Evolutionary conservation across 2,797 vertebrate species (phyloP).

Genomic region (Buphagus erythrorhynchus): DNA sequence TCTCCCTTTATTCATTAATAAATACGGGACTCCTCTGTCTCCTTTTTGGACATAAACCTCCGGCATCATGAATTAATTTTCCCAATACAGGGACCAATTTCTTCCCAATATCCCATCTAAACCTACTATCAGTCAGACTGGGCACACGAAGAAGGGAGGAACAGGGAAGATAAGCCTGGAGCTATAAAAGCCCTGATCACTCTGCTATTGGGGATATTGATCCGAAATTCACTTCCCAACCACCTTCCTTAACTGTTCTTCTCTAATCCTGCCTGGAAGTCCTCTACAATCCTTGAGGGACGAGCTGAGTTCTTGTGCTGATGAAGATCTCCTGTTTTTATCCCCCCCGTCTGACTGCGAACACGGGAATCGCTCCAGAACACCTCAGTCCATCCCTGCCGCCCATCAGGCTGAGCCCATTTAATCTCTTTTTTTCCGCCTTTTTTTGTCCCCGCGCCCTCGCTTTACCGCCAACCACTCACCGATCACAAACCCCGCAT

Average conservation of each 20-base stretch:
- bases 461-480: background rate
- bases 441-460: background rate
- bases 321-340: background rate
- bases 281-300: background rate
- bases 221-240: background rate
- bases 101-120: background rate
- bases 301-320: background rate
- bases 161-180: background rate
- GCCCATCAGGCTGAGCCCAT: background rate
- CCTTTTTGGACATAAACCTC: background rate
- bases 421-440: background rate
- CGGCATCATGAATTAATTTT: background rate
- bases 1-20: background rate
- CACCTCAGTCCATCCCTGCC: background rate
- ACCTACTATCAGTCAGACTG: background rate
- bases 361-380: rapidly evolving
- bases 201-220: too few species aligned
- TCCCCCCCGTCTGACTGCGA: background rate
- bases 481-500: background rate
- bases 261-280: too few species aligned
- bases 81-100: background rate
- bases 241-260: background rate
- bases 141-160: too few species aligned
- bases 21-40: background rate
- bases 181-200: background rate